Evolutionary conservation across 2,113 vertebrate genomes (phyloP).

Genomic region (Anhinga rufa): DNA sequence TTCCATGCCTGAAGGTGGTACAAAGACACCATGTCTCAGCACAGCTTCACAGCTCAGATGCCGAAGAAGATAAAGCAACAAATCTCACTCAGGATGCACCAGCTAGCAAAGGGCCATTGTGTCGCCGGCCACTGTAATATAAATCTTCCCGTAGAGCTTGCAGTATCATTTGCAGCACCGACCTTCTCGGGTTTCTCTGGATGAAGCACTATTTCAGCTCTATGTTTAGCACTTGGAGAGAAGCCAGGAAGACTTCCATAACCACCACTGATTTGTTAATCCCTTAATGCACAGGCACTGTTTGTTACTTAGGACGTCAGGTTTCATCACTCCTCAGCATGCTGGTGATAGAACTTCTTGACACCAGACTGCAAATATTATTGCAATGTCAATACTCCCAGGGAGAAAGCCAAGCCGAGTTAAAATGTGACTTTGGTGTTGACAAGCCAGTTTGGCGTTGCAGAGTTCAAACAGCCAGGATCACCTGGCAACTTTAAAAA

Average conservation of each 20-base stretch:
- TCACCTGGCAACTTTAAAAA: slow-evolving; percentile 40
- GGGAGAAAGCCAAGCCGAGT: not conserved
- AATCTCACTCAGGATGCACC: not conserved
- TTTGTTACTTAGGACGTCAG: slow-evolving; percentile 46
- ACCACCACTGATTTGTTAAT: slow-evolving; percentile 53
- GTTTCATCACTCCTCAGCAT: slow-evolving; percentile 29
- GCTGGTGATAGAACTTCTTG: slow-evolving; percentile 35
- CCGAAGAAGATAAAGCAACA: not conserved
- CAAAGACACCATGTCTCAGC: not conserved
- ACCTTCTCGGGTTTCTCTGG: not conserved
- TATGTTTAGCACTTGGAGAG: slow-evolving; percentile 5
- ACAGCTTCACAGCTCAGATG: not conserved
- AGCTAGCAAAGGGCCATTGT: not conserved
- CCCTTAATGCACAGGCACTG: slow-evolving; percentile 50
- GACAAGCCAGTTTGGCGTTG: slow-evolving; percentile 22
- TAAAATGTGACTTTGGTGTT: slow-evolving; percentile 46
- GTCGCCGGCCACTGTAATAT: not conserved
- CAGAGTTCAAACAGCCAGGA: not conserved
- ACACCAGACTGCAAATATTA: slow-evolving; percentile 47
- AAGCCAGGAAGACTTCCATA: slow-evolving; percentile 58
- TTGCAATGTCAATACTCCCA: slow-evolving; percentile 33
- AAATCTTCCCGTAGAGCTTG: not conserved
- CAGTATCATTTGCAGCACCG: not conserved
- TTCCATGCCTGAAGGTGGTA: not conserved
- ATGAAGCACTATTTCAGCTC: slow-evolving; percentile 24